These are phyloP conservation scores for Oreortyx pictus DNA, from an alignment of 2,797 vertebrate genomes.

Conservation along the genomic window DNA sequence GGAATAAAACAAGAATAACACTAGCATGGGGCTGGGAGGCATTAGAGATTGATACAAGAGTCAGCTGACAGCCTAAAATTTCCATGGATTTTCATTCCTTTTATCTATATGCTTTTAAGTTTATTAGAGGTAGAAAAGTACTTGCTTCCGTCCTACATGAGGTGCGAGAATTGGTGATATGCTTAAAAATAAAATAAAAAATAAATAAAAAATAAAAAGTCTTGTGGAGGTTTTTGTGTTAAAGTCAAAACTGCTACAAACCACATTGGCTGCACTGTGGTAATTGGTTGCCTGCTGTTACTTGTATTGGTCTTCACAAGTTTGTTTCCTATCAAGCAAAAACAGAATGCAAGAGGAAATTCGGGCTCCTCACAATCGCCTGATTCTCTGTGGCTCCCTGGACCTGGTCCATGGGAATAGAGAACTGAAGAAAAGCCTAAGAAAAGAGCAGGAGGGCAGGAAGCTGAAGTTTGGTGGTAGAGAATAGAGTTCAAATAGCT, in stretches of 20 bases:
- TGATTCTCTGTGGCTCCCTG: not conserved
- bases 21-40: not conserved
- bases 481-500: not conserved
- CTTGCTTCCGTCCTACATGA: not conserved
- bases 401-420: not conserved
- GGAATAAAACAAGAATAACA: not conserved
- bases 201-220: not conserved
- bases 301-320: not conserved
- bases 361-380: not conserved
- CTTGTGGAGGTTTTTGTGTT: not conserved
- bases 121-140: not conserved
- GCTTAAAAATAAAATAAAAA: not conserved
- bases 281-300: not conserved
- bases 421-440: not conserved
- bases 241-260: not conserved
- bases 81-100: not conserved
- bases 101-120: not conserved
- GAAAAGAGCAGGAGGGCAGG: not conserved
- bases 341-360: not conserved
- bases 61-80: not conserved
- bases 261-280: not conserved
- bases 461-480: not conserved
- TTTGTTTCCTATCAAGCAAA: not conserved
- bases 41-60: not conserved
- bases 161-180: not conserved